Evolutionary conservation across 2,888 invertebrate genomes (phyloP), one percentile per base, ranked within the genome.

Genomic region (Myopa tessellatipennis): DNA sequence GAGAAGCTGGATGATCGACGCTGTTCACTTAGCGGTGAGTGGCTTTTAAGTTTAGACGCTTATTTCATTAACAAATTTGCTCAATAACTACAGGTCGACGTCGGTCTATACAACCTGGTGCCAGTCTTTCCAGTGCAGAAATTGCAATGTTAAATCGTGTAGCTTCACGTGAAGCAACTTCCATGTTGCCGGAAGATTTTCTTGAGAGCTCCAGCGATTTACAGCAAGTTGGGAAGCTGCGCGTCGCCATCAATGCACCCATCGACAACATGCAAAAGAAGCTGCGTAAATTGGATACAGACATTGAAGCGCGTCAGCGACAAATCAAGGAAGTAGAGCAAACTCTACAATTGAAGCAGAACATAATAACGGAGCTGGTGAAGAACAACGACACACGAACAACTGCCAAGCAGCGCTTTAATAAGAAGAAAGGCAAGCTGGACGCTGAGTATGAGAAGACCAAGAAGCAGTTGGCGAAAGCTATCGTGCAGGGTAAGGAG

Each of bases 341-440:
- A 74, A 92, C 92, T 0, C 93, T 95, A 83, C 92, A 92, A 84
- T 91, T 94, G 1, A 95, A 95, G 87, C 93, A 95, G 86, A 93
- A 93, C 83, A 91, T 95, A 69, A 93, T 95, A 81, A 91, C 92
- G 83, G 94, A 95, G 82, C 90, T 95, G 82, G 88, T 91, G 3
- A 90, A 91, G 84, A 92, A 91, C 81, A 91, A 91, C 69, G 91
- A 92, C 69, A 90, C 91, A 0, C 90, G 92, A 78, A 90, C 90
- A 0, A 91, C 90, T 68, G 92, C 92, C 14, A 91, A 92, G 82
- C 90, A 91, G 79, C 91, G 90, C 77, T 91, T 93, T 80, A 91
- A 92, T 81, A 93, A 93, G 74, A 94, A 93, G 86, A 90, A 92
- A 69, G 90, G 90, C 55, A 91, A 92, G 84, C 84, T 93, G 16